Evolutionary conservation across 92 coral and sea anemone species (phyloP), one percentile per base, ranked within the genome.

Genomic region (Montipora capitata): DNA sequence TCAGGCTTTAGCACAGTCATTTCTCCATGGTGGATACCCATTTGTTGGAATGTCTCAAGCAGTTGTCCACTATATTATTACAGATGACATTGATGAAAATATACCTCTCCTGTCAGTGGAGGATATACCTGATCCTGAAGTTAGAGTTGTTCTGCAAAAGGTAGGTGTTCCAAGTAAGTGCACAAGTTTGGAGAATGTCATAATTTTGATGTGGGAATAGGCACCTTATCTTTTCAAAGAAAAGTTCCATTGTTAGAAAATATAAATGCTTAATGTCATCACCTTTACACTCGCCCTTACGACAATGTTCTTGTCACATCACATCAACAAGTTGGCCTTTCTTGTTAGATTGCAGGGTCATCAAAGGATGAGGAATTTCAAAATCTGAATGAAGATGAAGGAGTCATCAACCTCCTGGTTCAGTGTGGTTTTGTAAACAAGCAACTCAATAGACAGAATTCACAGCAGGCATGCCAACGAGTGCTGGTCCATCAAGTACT

Each of bases 61-160:
- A 64, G 69, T 64, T 64, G 69, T 2, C 69, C 69, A 64, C 69
- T 64, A 64, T 40, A 18, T 17, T 20, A 64, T 64, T 64, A 64
- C 69, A 64, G 83, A 69, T 18, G 69, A 64, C 69, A 61, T 61
- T 61, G 87, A 91, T 73, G 91, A 91, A 80, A 87, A 87, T 38
- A 77, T 91, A 17, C 91, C 82, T 11, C 81, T 45, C 63, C 84
- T 91, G 48, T 51, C 81, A n/a, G 17, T 75, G 2, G 35, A 68
- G 38, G 94, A 91, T 68, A 72, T 86, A 42, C 91, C 91, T 64
- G 81, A 77, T 80, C 64, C 58, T 74, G 91, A 91, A 52, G 76
- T 76, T 49, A 86, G 94, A 58, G 78, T 64, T 13, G 82, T 81
- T 20, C 74, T 86, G 12, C 67, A 91, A 77, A 77, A 51, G 73